These are phyloP conservation scores for Drosophila ercepeae DNA, from an alignment of 1,140 invertebrate species.

Conservation along the genomic window DNA sequence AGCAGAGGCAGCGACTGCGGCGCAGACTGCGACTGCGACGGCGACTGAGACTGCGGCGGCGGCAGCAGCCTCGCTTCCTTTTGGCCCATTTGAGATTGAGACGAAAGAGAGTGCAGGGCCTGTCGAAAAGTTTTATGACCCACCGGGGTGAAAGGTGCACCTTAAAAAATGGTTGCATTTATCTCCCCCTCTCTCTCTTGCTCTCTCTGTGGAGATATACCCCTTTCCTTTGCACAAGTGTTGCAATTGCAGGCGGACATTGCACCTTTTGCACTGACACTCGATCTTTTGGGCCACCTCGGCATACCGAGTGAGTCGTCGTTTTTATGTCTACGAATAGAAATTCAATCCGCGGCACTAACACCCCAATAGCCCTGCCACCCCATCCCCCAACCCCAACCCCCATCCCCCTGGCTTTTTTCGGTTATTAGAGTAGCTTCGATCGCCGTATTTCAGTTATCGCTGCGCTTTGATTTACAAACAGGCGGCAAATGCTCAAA, in stretches of 20 bases:
- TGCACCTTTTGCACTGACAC: conserved; percentile 75
- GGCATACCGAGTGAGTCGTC: conserved; percentile 66
- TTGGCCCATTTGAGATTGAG: conserved; percentile 38
- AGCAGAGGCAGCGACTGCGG: neutral
- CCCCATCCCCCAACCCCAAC: neutral
- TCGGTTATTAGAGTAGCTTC: conserved; percentile 55
- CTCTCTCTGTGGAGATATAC: neutral
- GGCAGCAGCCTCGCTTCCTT: conserved; percentile 59
- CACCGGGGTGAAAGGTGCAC: conserved; percentile 60
- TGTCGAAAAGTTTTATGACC: conserved; percentile 51
- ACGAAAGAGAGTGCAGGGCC: conserved; percentile 10
- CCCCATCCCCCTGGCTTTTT: neutral
- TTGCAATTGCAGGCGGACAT: conserved; percentile 73
- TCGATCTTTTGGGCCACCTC: conserved; percentile 64
- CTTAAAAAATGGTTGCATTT: conserved; percentile 41
- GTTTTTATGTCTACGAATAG: conserved; percentile 77
- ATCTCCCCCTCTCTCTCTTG: conserved; percentile 3
- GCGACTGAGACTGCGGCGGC: conserved; percentile 22
- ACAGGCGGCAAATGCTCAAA: conserved; percentile 67
- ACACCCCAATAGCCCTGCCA: conserved; percentile 1
- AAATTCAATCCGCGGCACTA: conserved; percentile 59
- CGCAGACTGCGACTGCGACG: conserved; percentile 16
- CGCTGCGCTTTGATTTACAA: conserved; percentile 72
- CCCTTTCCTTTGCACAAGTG: conserved; percentile 20
- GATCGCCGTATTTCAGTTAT: conserved; percentile 62